A percentile compares a stretch with the other conserved stretches of the same genome.
Conservation (phyloP, 2,113 vertebrate genomes). For the Anthoscopus minutus region DNA sequence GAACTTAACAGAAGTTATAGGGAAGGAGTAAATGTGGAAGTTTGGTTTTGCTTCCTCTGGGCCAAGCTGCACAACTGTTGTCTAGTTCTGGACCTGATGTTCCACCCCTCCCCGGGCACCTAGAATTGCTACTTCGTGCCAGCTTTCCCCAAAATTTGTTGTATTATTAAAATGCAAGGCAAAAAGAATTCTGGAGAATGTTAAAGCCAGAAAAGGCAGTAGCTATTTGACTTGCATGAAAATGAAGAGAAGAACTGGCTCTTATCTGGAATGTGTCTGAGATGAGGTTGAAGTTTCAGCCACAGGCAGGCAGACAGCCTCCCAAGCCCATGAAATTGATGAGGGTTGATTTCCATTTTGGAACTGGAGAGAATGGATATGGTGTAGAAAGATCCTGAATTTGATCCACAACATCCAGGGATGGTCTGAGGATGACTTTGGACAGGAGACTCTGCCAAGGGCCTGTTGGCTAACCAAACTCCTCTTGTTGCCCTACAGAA, state of each 20-base stretch:
- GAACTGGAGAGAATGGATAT: neutral
- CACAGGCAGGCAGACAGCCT: neutral
- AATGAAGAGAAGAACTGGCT: neutral
- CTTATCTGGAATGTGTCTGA: neutral
- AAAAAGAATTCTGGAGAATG: neutral
- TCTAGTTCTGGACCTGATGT: neutral
- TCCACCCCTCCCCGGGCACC: neutral
- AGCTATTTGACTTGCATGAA: neutral
- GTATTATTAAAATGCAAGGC: neutral
- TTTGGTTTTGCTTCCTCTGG: neutral
- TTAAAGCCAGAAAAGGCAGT: neutral
- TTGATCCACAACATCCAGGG: neutral
- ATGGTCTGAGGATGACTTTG: neutral
- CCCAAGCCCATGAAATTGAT: neutral
- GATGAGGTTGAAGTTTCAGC: neutral
- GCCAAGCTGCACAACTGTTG: neutral
- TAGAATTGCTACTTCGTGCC: neutral
- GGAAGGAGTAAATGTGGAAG: neutral
- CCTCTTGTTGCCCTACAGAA: conserved; percentile 74
- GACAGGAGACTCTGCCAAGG: neutral
- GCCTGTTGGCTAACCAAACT: neutral
- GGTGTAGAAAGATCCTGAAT: neutral
- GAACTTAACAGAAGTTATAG: neutral
- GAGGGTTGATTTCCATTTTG: neutral
- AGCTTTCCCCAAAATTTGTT: neutral